Evolutionary conservation across 2,888 invertebrate genomes (phyloP), one percentile per base, ranked within the genome.

Genomic region (Sinopyrophorus schimmeli): DNA sequence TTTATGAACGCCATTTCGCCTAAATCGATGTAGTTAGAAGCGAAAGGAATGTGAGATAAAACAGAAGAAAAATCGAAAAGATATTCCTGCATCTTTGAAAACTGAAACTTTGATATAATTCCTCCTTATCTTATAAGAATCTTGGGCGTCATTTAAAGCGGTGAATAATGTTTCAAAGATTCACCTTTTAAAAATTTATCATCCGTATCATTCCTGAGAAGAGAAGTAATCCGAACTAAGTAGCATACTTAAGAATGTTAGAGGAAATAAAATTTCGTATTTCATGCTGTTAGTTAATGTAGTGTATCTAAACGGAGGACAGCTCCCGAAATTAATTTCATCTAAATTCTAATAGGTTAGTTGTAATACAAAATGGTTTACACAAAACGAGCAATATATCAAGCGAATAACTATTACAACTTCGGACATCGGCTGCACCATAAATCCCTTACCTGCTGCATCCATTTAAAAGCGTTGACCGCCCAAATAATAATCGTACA

Each of bases 381-480:
- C 26, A 26, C 26, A 28, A 26, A 39, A 28, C 39, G 18, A 18
- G 27, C 16, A 26, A 27, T 39, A 39, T 39, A 28, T 39, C 39
- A 39, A 18, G 28, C n/a, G 18, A 28, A 39, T 39, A 28, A 28
- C 39, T 27, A 28, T 39, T 39, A 39, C 28, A 27, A 39, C 21
- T n/a, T 39, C 28, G 16, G 34, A 3, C 34, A 21, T 7, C 21
- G 21, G 20, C 34, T 21, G 21, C 34, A 21, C 21, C 21, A 35
- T 24, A 35, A 35, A 15, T 34, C 43, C 27, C 23, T 30, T 43
- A 43, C 43, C 38, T 38, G 30, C 23, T 30, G 41, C 23, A 30
- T 24, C 9, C 24, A 23, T 23, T 30, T 24, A 18, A 31, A 41
- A 41, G 24, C 28, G 37, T 28, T 38, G 44, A 30, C 44, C 37